phyloP scores from a whole-genome alignment of 2,113 vertebrate species.

The Oophaga pumilio region DNA sequence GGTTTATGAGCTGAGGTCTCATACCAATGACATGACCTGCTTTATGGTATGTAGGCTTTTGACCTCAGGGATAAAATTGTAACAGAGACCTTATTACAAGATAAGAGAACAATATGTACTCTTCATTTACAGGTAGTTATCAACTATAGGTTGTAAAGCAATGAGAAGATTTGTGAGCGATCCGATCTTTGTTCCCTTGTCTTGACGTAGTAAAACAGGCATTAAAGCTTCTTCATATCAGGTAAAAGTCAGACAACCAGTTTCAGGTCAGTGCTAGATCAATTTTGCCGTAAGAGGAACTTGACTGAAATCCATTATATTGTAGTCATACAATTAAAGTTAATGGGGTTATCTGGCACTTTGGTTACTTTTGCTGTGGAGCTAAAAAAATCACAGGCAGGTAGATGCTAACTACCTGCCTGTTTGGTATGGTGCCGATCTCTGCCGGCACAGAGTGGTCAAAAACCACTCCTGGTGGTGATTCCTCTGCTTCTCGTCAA shows the following conservation, averaged over 20 bases:
- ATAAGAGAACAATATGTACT: neutral
- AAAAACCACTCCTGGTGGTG: no score
- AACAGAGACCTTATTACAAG: neutral
- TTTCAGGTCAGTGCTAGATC: neutral
- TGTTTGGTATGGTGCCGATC: no score
- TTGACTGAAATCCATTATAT: conserved; percentile 1
- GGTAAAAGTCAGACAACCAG: neutral
- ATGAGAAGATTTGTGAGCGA: neutral
- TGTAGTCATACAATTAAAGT: neutral
- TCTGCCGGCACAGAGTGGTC: no score
- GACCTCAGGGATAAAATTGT: neutral
- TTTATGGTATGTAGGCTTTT: neutral
- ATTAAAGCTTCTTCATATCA: neutral
- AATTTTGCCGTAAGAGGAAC: neutral
- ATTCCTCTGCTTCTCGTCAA: no score
- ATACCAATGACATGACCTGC: neutral
- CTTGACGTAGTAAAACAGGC: neutral
- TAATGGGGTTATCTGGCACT: no score
- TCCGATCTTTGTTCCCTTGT: neutral
- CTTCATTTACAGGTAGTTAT: neutral
- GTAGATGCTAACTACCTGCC: no score
- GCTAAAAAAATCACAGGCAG: no score
- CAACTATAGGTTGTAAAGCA: neutral
- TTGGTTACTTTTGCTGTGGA: no score
- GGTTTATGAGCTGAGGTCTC: neutral